phyloP scores from a whole-genome alignment of 2,797 vertebrate genomes.

The Ctenopoma multispine region DNA sequence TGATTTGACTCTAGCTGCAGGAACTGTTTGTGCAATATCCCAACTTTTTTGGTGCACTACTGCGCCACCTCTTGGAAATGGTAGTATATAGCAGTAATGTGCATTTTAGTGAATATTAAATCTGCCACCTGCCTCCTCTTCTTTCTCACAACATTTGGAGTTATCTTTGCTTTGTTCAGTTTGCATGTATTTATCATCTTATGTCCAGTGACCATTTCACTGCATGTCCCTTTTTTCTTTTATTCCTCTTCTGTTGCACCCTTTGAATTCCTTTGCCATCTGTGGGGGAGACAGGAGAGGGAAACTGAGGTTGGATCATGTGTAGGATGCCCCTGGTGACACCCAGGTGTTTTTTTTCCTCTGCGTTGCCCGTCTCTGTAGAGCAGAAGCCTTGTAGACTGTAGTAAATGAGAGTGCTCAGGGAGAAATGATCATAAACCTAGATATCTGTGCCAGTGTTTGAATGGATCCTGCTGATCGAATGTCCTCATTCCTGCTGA shows the following conservation, averaged over 20 bases:
- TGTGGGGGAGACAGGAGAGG: slow-evolving; percentile 67
- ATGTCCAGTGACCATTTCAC: slow-evolving; percentile 35
- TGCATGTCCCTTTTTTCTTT: slow-evolving; percentile 44
- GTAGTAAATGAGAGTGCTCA: slow-evolving; percentile 40
- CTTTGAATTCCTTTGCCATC: slow-evolving; percentile 41
- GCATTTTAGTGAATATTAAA: neutral
- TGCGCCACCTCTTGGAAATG: slow-evolving; percentile 68
- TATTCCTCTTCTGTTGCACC: slow-evolving; percentile 37
- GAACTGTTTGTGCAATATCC: neutral
- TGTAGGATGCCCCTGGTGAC: slow-evolving; percentile 81
- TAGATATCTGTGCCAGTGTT: slow-evolving; percentile 24
- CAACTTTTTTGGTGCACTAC: slow-evolving; percentile 31
- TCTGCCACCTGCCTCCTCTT: neutral
- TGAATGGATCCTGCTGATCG: slow-evolving; percentile 43
- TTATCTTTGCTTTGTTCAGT: slow-evolving; percentile 26
- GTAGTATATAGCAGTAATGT: neutral
- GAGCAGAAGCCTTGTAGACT: slow-evolving; percentile 47
- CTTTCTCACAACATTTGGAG: slow-evolving; percentile 5
- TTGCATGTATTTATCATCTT: slow-evolving; percentile 44
- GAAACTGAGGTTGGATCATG: slow-evolving; percentile 75
- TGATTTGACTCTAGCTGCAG: neutral
- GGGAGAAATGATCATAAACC: slow-evolving; percentile 25
- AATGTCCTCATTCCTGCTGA: slow-evolving; percentile 23
- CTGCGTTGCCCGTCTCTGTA: slow-evolving; percentile 49
- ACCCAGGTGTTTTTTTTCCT: slow-evolving; percentile 73